phyloP scores from a whole-genome alignment of 2,797 vertebrate genomes.

The Scolopax rusticola region DNA sequence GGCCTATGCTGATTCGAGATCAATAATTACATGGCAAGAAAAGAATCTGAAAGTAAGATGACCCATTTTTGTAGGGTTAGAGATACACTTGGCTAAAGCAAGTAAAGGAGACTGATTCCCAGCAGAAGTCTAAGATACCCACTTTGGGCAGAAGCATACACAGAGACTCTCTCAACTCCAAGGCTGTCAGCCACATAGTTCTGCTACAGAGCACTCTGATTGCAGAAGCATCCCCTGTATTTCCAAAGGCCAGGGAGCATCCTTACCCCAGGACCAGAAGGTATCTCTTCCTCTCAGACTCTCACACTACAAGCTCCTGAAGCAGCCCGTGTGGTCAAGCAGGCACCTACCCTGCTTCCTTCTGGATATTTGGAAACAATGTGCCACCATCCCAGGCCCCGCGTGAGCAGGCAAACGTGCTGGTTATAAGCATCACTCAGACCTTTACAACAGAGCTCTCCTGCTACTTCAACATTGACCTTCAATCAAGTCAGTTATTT shows the following conservation, averaged over 20 bases:
- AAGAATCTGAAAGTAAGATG: not conserved
- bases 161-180: not conserved
- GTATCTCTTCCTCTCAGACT: not conserved
- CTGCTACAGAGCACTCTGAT: not conserved
- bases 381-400: not conserved
- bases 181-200: not conserved
- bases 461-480: not conserved
- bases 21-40: not conserved
- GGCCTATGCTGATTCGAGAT: not conserved
- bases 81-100: not conserved
- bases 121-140: fast-evolving
- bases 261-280: not conserved
- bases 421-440: not conserved
- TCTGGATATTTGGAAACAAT: not conserved
- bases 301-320: not conserved
- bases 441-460: not conserved
- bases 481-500: not conserved
- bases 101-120: not conserved
- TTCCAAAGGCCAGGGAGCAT: not conserved
- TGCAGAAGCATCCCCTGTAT: not conserved
- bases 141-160: not conserved
- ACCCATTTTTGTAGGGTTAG: not conserved
- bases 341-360: not conserved
- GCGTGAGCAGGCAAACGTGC: fast-evolving
- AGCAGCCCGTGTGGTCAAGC: not conserved